These are phyloP conservation scores for Ceratotherium simum DNA, from an alignment of 2,113 vertebrate genomes.

Conservation along the genomic window DNA sequence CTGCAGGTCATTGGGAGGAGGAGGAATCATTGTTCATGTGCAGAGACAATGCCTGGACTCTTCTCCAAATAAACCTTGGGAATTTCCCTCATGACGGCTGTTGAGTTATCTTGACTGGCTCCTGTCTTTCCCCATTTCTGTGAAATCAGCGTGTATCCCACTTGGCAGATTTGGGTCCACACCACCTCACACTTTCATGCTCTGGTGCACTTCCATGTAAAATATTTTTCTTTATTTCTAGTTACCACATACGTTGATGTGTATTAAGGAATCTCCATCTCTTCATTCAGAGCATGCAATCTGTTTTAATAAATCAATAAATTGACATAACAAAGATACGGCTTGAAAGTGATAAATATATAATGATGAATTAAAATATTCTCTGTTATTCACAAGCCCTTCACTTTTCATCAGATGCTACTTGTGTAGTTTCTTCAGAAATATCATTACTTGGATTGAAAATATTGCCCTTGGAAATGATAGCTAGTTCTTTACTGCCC, in stretches of 20 bases:
- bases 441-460: background rate
- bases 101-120: no score
- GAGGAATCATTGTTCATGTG: no score
- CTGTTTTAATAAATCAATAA: background rate
- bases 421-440: background rate
- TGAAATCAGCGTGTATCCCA: no score
- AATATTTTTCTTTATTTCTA: no score
- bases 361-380: background rate
- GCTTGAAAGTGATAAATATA: background rate
- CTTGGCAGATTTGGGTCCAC: no score
- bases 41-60: no score
- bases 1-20: no score
- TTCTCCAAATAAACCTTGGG: no score
- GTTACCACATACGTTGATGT: accelerated
- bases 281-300: background rate
- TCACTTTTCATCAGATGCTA: background rate
- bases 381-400: background rate
- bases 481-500: no score
- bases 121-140: no score
- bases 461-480: background rate
- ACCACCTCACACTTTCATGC: background rate
- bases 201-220: background rate
- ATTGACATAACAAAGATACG: background rate
- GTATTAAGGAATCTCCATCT: no score
- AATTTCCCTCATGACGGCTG: no score